These are phyloP conservation scores for Potorous gilbertii DNA, from an alignment of 2,797 vertebrate genomes.

Conservation along the genomic window DNA sequence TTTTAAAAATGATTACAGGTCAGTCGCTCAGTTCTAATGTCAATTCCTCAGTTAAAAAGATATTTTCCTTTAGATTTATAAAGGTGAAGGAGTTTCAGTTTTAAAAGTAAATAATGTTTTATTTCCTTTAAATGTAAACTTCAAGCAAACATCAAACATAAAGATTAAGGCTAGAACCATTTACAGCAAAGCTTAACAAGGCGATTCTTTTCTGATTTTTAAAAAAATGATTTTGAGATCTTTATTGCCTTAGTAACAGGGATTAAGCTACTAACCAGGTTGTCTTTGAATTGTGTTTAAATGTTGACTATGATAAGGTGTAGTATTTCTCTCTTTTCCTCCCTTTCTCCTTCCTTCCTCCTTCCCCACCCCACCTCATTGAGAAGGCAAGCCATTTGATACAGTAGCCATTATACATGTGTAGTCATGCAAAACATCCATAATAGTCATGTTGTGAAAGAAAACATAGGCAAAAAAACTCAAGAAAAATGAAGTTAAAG, in stretches of 20 bases:
- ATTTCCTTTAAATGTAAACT: background rate
- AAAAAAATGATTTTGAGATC: background rate
- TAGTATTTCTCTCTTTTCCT: background rate
- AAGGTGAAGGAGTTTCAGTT: slow-evolving; percentile 21
- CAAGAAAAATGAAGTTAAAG: too few relatives aligned
- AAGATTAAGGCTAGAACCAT: slow-evolving; percentile 30
- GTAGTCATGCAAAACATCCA: too few relatives aligned
- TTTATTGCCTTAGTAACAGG: background rate
- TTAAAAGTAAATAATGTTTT: slow-evolving; percentile 43
- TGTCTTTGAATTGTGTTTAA: slow-evolving; percentile 32
- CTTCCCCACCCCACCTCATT: too few relatives aligned
- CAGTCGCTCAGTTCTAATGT: slow-evolving; percentile 1
- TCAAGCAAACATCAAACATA: background rate
- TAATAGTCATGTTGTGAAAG: too few relatives aligned
- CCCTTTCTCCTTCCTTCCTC: too few relatives aligned
- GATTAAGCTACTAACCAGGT: background rate
- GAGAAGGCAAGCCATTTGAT: too few relatives aligned
- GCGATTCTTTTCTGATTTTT: background rate
- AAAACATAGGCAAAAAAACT: too few relatives aligned
- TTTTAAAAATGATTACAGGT: slow-evolving; percentile 35
- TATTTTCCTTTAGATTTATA: slow-evolving; percentile 45
- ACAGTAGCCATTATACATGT: too few relatives aligned
- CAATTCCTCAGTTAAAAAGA: background rate
- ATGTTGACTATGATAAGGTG: background rate
- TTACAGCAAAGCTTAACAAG: background rate